Evolutionary conservation across 2,888 invertebrate species (phyloP).

Genomic region (Drosophila meridiana): DNA sequence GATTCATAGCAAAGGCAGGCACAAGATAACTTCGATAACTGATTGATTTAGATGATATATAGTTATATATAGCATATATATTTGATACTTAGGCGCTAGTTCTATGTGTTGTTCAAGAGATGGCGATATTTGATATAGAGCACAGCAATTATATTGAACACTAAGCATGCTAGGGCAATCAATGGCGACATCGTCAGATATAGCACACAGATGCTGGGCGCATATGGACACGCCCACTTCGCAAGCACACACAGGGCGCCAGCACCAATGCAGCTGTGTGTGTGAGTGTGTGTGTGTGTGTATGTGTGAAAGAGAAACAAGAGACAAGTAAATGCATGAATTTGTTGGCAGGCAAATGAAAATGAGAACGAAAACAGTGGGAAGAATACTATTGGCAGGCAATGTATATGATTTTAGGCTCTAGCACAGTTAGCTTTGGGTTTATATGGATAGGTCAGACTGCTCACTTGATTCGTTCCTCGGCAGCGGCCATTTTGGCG

Average conservation of each 20-base stretch:
- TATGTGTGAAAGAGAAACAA: conserved; percentile 42
- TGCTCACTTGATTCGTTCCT: conserved; percentile 86
- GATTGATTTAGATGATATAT: background rate
- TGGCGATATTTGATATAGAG: conserved; percentile 75
- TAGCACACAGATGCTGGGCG: conserved; percentile 82
- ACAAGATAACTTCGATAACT: conserved; percentile 11
- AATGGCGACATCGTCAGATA: conserved; percentile 83
- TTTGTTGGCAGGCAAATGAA: conserved; percentile 33
- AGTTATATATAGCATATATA: conserved; percentile 1
- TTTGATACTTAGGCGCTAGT: conserved; percentile 24
- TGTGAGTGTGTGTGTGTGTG: conserved; percentile 24
- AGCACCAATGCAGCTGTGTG: conserved; percentile 72
- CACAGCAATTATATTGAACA: conserved; percentile 80
- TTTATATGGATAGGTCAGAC: background rate
- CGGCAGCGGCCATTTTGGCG: conserved; percentile 83
- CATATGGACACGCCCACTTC: conserved; percentile 83
- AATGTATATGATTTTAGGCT: conserved; percentile 5
- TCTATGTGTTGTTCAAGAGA: conserved; percentile 43
- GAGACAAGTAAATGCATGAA: conserved; percentile 52
- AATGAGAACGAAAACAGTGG: conserved; percentile 9
- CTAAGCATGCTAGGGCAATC: conserved; percentile 82
- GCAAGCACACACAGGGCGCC: conserved; percentile 80
- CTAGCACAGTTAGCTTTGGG: conserved; percentile 26
- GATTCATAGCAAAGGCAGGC: conserved; percentile 32
- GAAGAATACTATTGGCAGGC: conserved; percentile 13